Base-by-base conservation (phyloP, 2,888 invertebrate genomes). In the Pimpla rufipes region DNA sequence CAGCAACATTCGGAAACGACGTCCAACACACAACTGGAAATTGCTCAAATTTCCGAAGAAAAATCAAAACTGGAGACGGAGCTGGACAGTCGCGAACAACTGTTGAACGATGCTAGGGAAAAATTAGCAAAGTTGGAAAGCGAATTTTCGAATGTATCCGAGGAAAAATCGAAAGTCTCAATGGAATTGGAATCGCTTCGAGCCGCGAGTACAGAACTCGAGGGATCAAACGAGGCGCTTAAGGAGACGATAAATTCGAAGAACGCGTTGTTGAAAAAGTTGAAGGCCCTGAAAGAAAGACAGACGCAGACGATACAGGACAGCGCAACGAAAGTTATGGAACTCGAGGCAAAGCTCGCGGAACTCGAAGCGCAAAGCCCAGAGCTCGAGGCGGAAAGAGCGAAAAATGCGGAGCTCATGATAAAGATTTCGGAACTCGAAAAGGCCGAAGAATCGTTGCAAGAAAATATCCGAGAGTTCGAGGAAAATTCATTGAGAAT, bases 271-370 rank as follows among this genome's bases (percentile, higher is more conserved):
- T 52, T 94, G 82, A 94, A 94, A 16, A 94, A 94, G 91, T 89
- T 94, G 37, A 93, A 94, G 86, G 93, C 94, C 82, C 90, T 95
- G 71, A 90, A 94, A 57, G 93, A 94, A 88, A 94, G 94, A 89
- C 94, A 94, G 85, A 92, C 91, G 21, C 90, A 94, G 73, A 90
- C 94, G 42, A 89, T 94, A 75, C 94, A 95, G 89, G 94, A 95
- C 88, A 94, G 40, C 90, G 52, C 81, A 10, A 21, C 18, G 16
- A 70, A 55, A 79, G 59, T 81, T 85, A 79, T 85, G 87, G 45
- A 70, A 40, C 68, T 70, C 59, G 68, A 81, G 67, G 47, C 18
- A 68, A 74, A 79, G 74, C 37, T 79, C 16, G 10, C 37, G 7
- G 73, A 84, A 73, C 75, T 89, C 11, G 85, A 87, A 59, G 50